These are phyloP conservation scores for Netelia fuscicornis DNA, from an alignment of 2,888 invertebrate genomes.

Conservation along the genomic window DNA sequence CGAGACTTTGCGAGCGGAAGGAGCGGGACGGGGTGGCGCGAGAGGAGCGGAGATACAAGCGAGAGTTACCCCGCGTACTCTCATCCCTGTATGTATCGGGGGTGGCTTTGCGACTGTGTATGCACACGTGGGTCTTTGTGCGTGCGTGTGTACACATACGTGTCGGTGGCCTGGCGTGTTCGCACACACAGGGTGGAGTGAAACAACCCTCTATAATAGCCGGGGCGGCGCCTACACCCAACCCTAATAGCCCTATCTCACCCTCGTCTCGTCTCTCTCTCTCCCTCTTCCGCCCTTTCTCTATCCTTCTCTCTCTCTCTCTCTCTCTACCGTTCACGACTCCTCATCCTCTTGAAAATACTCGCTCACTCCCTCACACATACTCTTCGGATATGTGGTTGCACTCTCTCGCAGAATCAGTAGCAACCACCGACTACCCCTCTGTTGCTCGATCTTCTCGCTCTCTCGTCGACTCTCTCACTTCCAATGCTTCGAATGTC, in stretches of 20 bases:
- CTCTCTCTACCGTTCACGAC: slow-evolving; percentile 48
- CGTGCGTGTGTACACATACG: slow-evolving; percentile 23
- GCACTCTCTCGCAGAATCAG: slow-evolving; percentile 41
- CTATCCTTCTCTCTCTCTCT: slow-evolving; percentile 67
- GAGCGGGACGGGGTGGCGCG: slow-evolving; percentile 7
- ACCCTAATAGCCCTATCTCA: slow-evolving; percentile 84
- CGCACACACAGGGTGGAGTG: slow-evolving; percentile 73
- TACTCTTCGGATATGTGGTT: slow-evolving; percentile 35
- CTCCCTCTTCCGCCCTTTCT: slow-evolving; percentile 59
- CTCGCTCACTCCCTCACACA: slow-evolving; percentile 55
- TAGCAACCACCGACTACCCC: slow-evolving; percentile 57
- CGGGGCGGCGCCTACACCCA: slow-evolving; percentile 84
- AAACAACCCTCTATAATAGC: slow-evolving; percentile 84
- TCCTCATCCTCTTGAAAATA: slow-evolving; percentile 48
- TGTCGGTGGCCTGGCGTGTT: slow-evolving; percentile 47
- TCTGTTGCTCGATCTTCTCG: slow-evolving; percentile 32
- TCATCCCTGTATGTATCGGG: slow-evolving; percentile 33
- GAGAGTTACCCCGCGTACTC: slow-evolving; percentile 54
- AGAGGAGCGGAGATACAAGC: slow-evolving; percentile 51
- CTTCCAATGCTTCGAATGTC: slow-evolving; percentile 50
- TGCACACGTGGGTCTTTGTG: slow-evolving; percentile 5
- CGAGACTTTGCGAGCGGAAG: slow-evolving; percentile 28
- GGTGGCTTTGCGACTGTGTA: slow-evolving; percentile 6
- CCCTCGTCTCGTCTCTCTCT: slow-evolving; percentile 77
- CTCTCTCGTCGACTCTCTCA: slow-evolving; percentile 65